Evolutionary conservation across 2,797 vertebrate genomes (phyloP).

Genomic region (Xyrichtys novacula): DNA sequence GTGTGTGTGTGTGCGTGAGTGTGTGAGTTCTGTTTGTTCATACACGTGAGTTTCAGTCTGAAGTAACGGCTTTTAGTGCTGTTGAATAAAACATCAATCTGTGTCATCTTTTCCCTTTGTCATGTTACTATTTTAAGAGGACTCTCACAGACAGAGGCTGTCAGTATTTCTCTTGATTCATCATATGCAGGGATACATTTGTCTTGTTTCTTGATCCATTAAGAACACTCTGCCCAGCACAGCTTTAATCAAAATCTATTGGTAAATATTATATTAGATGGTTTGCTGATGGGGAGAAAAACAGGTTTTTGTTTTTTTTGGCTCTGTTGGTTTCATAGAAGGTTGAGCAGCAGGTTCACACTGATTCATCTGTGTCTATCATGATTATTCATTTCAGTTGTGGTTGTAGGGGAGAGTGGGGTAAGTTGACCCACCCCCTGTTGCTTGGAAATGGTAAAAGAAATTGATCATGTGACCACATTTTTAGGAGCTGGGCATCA

Average conservation of each 20-base stretch:
- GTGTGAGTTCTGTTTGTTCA: constrained; percentile 18
- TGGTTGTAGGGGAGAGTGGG: no score
- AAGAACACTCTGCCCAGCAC: constrained; percentile 12
- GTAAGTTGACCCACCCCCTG: no score
- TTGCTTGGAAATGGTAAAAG: no score
- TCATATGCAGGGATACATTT: constrained; percentile 53
- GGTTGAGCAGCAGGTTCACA: constrained; percentile 50
- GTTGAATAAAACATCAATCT: constrained; percentile 74
- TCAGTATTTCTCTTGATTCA: constrained; percentile 22
- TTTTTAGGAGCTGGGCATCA: no score
- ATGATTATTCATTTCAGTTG: constrained; percentile 24
- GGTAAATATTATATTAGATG: constrained; percentile 43
- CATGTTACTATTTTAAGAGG: constrained; percentile 53
- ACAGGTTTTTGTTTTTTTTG: constrained; percentile 5
- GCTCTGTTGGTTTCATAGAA: constrained; percentile 26
- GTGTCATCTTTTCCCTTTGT: constrained; percentile 40
- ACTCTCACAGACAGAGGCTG: constrained; percentile 12
- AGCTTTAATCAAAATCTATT: constrained; percentile 26
- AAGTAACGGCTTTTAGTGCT: constrained; percentile 45
- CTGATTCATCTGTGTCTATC: constrained; percentile 20
- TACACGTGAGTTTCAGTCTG: constrained; percentile 20
- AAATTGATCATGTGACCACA: no score
- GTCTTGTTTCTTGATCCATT: constrained; percentile 52
- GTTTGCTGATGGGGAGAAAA: constrained; percentile 48
- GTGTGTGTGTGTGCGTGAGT: not conserved